phyloP scores from a whole-genome alignment of 2,888 invertebrate genomes.

The Chironomus tentans region DNA sequence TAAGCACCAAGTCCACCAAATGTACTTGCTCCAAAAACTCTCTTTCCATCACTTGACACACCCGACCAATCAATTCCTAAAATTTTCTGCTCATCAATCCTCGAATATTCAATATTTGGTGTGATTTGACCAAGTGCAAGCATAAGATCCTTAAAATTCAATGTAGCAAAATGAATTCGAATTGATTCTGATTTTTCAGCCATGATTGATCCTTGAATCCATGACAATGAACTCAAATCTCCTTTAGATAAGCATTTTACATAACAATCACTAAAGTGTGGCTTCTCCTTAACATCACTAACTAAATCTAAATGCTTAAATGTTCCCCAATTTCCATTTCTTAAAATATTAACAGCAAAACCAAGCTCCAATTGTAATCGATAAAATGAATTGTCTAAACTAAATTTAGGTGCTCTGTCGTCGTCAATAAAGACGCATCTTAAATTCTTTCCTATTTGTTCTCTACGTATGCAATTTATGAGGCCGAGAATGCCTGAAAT shows the following conservation, averaged over 20 bases:
- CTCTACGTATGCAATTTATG: constrained; percentile 74
- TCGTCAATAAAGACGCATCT: constrained; percentile 57
- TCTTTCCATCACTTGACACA: constrained; percentile 44
- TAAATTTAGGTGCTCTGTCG: constrained; percentile 54
- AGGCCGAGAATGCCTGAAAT: constrained; percentile 77
- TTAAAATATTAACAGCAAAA: constrained; percentile 67
- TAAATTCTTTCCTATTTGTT: constrained; percentile 60
- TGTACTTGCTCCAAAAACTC: constrained; percentile 47
- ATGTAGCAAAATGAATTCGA: constrained; percentile 57
- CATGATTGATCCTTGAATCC: constrained; percentile 57
- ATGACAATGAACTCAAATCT: constrained; percentile 66
- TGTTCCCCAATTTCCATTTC: constrained; percentile 60
- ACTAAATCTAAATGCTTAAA: constrained; percentile 68
- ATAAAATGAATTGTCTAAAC: constrained; percentile 55
- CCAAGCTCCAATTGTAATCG: constrained; percentile 58
- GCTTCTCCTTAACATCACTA: constrained; percentile 42
- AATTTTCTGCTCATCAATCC: constrained; percentile 50
- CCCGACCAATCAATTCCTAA: constrained; percentile 56
- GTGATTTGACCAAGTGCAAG: constrained; percentile 75
- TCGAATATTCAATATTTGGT: constrained; percentile 59
- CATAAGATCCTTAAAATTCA: constrained; percentile 89
- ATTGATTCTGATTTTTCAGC: constrained; percentile 44
- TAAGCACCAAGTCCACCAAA: constrained; percentile 22
- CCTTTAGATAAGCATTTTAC: constrained; percentile 63
- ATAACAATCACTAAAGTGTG: constrained; percentile 53